Percentiles rank a stretch among this genome's conserved stretches.
Evolutionary conservation across 2,113 vertebrate species (phyloP).

Genomic region (Lipophrys pholis): DNA sequence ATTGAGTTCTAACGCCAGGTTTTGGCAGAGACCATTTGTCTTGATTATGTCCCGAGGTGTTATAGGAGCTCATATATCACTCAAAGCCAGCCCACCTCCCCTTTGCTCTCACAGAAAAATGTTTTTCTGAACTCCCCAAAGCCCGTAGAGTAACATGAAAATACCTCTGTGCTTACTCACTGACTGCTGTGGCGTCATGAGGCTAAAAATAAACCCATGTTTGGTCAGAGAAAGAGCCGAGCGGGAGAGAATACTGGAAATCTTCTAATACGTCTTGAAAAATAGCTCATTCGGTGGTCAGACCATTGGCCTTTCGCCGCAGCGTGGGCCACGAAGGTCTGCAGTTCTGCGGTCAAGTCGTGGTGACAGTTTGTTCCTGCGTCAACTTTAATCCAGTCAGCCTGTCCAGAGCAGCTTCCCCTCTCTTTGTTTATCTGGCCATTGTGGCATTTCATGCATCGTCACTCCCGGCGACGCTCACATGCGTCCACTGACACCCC

Average conservation of each 20-base stretch:
- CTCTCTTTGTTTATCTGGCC: constrained; percentile 62
- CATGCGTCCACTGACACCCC: not conserved
- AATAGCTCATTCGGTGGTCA: constrained; percentile 16
- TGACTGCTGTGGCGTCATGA: constrained; percentile 69
- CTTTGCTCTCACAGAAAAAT: constrained; percentile 42
- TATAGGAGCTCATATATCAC: constrained; percentile 27
- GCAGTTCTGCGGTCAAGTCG: constrained; percentile 42
- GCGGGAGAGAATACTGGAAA: constrained; percentile 48
- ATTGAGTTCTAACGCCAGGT: constrained; percentile 1
- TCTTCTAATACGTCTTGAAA: constrained; percentile 44
- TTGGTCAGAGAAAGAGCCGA: constrained; percentile 63
- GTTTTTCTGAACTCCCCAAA: constrained; percentile 65
- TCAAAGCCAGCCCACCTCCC: not conserved
- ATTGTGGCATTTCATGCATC: constrained; percentile 56
- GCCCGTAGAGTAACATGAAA: constrained; percentile 74
- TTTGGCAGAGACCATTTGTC: constrained; percentile 10
- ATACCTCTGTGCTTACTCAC: constrained; percentile 78
- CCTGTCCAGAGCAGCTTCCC: constrained; percentile 42
- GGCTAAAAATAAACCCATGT: constrained; percentile 78
- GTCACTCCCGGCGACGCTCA: constrained; percentile 47
- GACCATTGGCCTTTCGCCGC: constrained; percentile 30
- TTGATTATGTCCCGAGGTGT: not conserved
- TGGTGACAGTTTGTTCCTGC: constrained; percentile 43
- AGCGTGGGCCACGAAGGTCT: constrained; percentile 50
- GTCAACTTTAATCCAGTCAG: constrained; percentile 36